Percentiles rank a stretch among this genome's conserved stretches.
Evolutionary conservation across 2,888 invertebrate genomes (phyloP).

Genomic region (Ichneumoninae sp.): DNA sequence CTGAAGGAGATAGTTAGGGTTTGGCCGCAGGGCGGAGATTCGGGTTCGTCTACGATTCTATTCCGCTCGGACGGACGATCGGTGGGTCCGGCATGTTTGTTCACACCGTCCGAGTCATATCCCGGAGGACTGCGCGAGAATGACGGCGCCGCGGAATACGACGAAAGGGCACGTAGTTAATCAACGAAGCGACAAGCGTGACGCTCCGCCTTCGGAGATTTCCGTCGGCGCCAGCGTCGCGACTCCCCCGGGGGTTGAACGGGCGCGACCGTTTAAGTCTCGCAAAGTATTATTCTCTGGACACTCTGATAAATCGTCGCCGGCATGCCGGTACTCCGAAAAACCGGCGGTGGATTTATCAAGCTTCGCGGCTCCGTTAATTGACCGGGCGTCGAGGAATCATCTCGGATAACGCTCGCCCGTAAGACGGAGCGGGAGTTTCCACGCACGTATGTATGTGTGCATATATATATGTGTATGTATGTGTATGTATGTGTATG

Average conservation of each 20-base stretch:
- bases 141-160: not conserved
- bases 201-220: constrained; percentile 25
- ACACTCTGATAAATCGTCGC: not conserved
- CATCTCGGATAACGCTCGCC: not conserved
- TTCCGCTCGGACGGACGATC: not conserved
- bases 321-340: not conserved
- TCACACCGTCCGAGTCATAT: constrained; percentile 4
- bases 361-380: constrained; percentile 15
- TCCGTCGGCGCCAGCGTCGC: not conserved
- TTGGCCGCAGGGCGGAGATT: not conserved
- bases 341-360: constrained; percentile 27
- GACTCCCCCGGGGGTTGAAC: not conserved
- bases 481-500: not conserved
- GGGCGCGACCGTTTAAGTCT: constrained; percentile 17
- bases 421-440: constrained; percentile 2
- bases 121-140: not conserved
- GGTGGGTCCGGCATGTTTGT: not conserved
- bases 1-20: not conserved
- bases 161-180: constrained; percentile 44
- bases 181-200: constrained; percentile 44
- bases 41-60: not conserved
- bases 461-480: not conserved
- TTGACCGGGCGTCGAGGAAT: constrained; percentile 6
- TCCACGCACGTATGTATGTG: constrained; percentile 4
- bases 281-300: constrained; percentile 8